These are phyloP conservation scores for Nomada lathburiana DNA, from an alignment of 2,888 invertebrate species.

Conservation along the genomic window DNA sequence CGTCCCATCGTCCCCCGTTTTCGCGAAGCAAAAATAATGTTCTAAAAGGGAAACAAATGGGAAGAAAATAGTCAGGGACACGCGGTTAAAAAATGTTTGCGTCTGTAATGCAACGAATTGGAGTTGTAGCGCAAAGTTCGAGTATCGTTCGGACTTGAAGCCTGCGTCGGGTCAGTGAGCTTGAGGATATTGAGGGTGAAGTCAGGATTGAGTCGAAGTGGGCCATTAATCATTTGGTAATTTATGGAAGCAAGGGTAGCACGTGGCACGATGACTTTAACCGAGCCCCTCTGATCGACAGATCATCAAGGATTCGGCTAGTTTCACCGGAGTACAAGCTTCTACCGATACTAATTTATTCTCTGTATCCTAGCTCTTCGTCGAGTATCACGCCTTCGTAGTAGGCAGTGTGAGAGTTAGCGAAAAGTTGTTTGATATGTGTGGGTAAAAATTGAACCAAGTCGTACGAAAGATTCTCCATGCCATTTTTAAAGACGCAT, in stretches of 20 bases:
- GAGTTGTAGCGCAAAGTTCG: no score
- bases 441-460: no score
- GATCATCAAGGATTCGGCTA: neutral
- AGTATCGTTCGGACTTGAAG: no score
- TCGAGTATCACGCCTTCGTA: neutral
- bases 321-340: no score
- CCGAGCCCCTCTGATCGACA: conserved; percentile 1
- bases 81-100: no score
- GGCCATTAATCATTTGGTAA: conserved; percentile 37
- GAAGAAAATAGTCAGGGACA: no score
- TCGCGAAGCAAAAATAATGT: no score
- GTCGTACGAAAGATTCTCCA: neutral
- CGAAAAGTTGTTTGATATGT: neutral
- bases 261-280: neutral
- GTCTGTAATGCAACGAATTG: no score
- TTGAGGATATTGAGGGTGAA: neutral
- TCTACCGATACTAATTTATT: neutral
- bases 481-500: neutral
- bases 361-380: neutral
- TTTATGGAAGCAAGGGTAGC: conserved; percentile 4
- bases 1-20: no score
- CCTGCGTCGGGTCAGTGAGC: neutral
- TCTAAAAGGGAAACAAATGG: no score
- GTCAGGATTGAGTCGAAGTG: neutral
- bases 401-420: neutral